These are phyloP conservation scores for Equus przewalskii DNA, from an alignment of 2,113 vertebrate genomes.

Conservation along the genomic window DNA sequence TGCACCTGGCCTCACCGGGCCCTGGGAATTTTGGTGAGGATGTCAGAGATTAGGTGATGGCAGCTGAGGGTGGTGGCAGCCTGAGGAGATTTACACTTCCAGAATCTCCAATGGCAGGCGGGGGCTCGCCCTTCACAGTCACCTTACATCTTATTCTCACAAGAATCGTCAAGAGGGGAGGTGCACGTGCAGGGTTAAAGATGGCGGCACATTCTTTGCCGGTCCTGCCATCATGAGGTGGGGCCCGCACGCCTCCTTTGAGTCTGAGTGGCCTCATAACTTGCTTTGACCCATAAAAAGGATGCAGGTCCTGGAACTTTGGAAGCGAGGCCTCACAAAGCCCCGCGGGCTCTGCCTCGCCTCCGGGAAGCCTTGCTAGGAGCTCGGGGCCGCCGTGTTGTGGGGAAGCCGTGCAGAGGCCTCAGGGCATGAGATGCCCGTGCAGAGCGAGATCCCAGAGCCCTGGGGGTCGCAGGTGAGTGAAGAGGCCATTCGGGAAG, in stretches of 20 bases:
- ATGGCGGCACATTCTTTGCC: background rate
- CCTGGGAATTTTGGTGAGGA: too few species aligned
- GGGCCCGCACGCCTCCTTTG: background rate
- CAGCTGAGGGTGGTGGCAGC: background rate
- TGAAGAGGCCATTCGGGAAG: background rate
- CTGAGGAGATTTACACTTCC: background rate
- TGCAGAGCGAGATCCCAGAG: background rate
- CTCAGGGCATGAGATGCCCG: too few species aligned
- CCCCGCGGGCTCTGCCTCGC: too few species aligned
- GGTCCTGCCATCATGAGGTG: too few species aligned
- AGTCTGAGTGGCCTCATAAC: background rate
- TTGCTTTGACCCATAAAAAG: background rate
- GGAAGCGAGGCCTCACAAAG: background rate
- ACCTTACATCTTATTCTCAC: too few species aligned
- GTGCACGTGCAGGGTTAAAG: background rate
- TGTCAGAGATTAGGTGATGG: background rate
- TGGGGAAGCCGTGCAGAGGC: background rate
- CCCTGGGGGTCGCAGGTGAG: background rate
- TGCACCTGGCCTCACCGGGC: too few species aligned
- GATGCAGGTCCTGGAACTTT: background rate
- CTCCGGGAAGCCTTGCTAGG: too few species aligned
- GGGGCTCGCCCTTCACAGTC: background rate
- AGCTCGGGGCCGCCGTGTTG: background rate
- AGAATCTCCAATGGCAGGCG: background rate
- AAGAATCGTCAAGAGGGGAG: background rate